phyloP scores from a whole-genome alignment of 2,797 vertebrate genomes.

The Pachyuromys duprasi region DNA sequence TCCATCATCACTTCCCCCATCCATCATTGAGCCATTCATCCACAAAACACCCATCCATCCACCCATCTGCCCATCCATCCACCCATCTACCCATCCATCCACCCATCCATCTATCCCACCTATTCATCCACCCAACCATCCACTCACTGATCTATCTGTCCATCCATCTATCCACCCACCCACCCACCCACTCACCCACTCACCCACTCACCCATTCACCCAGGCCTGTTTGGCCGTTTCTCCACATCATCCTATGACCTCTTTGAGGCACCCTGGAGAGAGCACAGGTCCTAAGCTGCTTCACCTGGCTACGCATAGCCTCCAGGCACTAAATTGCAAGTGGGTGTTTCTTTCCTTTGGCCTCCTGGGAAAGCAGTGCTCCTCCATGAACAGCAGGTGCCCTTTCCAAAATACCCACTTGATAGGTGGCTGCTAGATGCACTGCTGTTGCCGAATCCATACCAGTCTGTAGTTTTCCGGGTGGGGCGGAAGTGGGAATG shows the following conservation, averaged over 20 bases:
- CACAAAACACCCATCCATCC: not conserved
- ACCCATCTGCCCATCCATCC: not conserved
- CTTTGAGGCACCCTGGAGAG: conserved; percentile 80
- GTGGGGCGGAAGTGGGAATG: not conserved
- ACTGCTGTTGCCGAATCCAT: rapidly evolving
- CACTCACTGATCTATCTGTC: not conserved
- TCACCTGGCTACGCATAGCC: conserved; percentile 68
- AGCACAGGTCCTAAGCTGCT: conserved; percentile 36
- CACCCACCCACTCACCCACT: not conserved
- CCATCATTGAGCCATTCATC: not conserved
- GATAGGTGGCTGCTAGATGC: not conserved
- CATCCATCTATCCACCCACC: not conserved
- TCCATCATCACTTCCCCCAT: not conserved
- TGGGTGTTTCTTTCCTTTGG: conserved; percentile 73
- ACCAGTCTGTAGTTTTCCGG: not conserved
- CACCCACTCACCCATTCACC: not conserved
- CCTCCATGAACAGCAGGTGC: not conserved
- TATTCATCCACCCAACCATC: not conserved
- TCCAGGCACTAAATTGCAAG: conserved; percentile 60
- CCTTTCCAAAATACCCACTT: not conserved
- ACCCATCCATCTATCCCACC: too few species aligned
- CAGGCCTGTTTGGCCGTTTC: not conserved
- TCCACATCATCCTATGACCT: conserved; percentile 52
- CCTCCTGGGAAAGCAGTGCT: not conserved
- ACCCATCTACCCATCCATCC: not conserved